Base-by-base conservation (phyloP, 2,888 invertebrate genomes). In the Globia sparganii region DNA sequence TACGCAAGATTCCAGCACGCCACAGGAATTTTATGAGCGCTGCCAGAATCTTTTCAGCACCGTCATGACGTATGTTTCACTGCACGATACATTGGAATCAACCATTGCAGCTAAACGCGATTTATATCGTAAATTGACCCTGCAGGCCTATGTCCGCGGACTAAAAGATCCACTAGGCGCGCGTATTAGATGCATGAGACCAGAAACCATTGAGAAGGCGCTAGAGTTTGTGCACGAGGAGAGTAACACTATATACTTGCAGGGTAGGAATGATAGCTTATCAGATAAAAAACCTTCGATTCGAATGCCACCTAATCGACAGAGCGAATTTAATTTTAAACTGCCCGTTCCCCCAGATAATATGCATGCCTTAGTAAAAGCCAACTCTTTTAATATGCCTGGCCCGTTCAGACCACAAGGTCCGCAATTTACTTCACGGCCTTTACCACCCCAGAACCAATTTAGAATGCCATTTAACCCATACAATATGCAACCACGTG, bases 181-280 rank as follows among this genome's bases (percentile, higher is more conserved):
- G 2, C 43, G 65, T 65, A 43, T 65, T 43, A 65, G 65, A 21
- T 65, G 28, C 21, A 65, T 65, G 43, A 43, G 65, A 28, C 65
- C 65, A 11, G 43, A 21, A n/a, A 4, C 28, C 1, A 62, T 62
- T 37, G 65, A 61, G 61, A 25, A 31, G 34, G 21, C 34, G 25
- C 61, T 65, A 65, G 43, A 65, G 21, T 65, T 65, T 4, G 43
- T 21, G 43, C 65, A 40, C 11, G 40, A 40, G 40, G 40, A 40
- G 40, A 40, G 11, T 11, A 66, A 46, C 13, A 49, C 66, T 2
- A 43, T 46, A 0, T 66, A 46, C 4, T 46, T 46, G 28, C 66
- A 66, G 21, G 31, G 43, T 4, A 66, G 66, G 6, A 66, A 66
- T 31, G 43, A 65, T 28, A 43, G 4, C 2, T 28, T 28, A 2